phyloP scores from a whole-genome alignment of 2,113 vertebrate genomes.

The Neofelis nebulosa region DNA sequence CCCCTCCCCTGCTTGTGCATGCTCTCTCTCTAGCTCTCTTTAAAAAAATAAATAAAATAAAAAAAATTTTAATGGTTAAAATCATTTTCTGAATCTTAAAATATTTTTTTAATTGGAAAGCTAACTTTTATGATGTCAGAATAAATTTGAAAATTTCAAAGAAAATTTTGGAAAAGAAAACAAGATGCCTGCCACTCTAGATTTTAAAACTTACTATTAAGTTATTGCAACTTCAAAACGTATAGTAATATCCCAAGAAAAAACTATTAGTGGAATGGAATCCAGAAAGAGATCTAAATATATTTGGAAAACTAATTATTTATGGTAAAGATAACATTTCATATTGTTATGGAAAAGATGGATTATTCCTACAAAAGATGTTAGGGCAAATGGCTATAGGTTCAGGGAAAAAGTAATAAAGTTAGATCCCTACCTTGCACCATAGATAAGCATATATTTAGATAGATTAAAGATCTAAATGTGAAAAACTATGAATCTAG shows the following conservation, averaged over 20 bases:
- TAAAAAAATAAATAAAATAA: no score
- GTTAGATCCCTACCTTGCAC: background rate
- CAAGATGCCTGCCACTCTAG: background rate
- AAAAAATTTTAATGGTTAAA: no score
- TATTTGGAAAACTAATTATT: conserved; percentile 7
- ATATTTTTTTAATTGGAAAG: conserved; percentile 19
- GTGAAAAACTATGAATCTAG: background rate
- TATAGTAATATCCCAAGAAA: background rate
- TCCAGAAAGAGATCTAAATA: background rate
- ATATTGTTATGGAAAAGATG: background rate
- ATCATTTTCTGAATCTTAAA: background rate
- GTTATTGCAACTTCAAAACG: background rate
- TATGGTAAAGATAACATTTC: background rate
- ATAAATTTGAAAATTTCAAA: conserved; percentile 44
- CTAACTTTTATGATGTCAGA: background rate
- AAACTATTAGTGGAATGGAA: conserved; percentile 13
- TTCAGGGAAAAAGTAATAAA: conserved; percentile 7
- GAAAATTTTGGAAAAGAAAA: background rate
- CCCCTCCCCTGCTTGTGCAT: no score
- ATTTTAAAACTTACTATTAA: conserved; percentile 35
- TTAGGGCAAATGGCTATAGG: background rate
- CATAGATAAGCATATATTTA: conserved; percentile 6
- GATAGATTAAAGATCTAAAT: conserved; percentile 31
- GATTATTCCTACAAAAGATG: conserved; percentile 39
- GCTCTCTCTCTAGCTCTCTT: no score